These are phyloP conservation scores for Palythoa grandiflora DNA, from an alignment of 92 coral and sea anemone species.

Conservation along the genomic window DNA sequence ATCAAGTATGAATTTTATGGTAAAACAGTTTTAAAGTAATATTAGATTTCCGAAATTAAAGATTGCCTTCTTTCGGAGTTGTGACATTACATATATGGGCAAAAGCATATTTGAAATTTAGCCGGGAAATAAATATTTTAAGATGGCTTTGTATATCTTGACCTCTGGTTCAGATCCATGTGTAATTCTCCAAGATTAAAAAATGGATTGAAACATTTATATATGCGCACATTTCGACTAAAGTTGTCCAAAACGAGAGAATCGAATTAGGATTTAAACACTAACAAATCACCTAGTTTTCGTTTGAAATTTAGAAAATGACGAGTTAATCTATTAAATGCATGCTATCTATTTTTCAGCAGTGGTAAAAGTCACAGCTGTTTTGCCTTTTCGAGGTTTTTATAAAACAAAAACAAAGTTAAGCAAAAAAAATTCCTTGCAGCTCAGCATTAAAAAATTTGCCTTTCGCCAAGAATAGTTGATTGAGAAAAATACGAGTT, in stretches of 20 bases:
- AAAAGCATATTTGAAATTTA: constrained; percentile 25
- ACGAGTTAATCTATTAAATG: not conserved
- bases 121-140: constrained; percentile 21
- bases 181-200: not conserved
- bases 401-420: not conserved
- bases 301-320: not conserved
- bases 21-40: not conserved
- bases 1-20: not conserved
- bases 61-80: not conserved
- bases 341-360: not conserved
- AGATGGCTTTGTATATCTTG: not conserved
- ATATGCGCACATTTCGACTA: not conserved
- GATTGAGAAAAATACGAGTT: too few relatives aligned
- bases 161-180: not conserved
- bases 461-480: too few relatives aligned
- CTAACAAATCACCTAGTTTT: not conserved
- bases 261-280: not conserved
- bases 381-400: not conserved
- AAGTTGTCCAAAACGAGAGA: not conserved
- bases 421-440: not conserved
- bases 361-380: constrained; percentile 24
- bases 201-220: not conserved
- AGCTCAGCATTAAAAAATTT: not conserved
- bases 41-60: not conserved
- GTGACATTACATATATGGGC: constrained; percentile 8